A percentile compares a stretch with the other conserved stretches of the same genome.
Evolutionary conservation across 1,140 invertebrate genomes (phyloP).

Genomic region (Aradophagus sp.): DNA sequence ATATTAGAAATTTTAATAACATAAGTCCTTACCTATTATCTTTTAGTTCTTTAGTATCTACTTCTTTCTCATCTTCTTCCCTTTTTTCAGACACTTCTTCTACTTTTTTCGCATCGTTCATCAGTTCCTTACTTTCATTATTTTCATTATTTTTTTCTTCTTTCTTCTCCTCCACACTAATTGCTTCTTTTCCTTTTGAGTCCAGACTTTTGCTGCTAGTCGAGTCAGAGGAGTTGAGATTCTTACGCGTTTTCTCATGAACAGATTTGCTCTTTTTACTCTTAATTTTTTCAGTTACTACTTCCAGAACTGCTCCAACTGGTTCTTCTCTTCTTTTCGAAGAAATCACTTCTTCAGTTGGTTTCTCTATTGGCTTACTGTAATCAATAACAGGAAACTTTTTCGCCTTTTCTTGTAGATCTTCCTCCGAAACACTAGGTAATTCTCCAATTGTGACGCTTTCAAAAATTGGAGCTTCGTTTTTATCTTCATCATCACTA

Average conservation of each 20-base stretch:
- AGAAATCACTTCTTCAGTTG: constrained; percentile 35
- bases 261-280: constrained; percentile 55
- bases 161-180: constrained; percentile 16
- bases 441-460: constrained; percentile 65
- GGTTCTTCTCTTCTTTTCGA: constrained; percentile 49
- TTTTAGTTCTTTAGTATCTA: constrained; percentile 28
- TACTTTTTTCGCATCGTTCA: constrained; percentile 9
- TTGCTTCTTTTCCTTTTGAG: constrained; percentile 38
- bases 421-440: constrained; percentile 61
- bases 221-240: constrained; percentile 48
- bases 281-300: constrained; percentile 58
- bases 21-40: constrained; percentile 23
- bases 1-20: too few species aligned
- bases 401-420: constrained; percentile 65
- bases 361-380: constrained; percentile 47
- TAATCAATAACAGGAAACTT: constrained; percentile 68
- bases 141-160: constrained; percentile 26
- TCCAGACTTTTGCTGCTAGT: constrained; percentile 28
- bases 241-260: constrained; percentile 56
- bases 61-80: constrained; percentile 15
- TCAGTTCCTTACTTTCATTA: constrained; percentile 38
- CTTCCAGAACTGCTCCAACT: constrained; percentile 52
- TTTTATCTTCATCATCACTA: constrained; percentile 63
- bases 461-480: constrained; percentile 68
- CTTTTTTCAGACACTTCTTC: constrained; percentile 20